A percentile compares a stretch with the other conserved stretches of the same genome.
Evolutionary conservation across 2,888 invertebrate species (phyloP).

Genomic region (Drosophila parthenogenetica): DNA sequence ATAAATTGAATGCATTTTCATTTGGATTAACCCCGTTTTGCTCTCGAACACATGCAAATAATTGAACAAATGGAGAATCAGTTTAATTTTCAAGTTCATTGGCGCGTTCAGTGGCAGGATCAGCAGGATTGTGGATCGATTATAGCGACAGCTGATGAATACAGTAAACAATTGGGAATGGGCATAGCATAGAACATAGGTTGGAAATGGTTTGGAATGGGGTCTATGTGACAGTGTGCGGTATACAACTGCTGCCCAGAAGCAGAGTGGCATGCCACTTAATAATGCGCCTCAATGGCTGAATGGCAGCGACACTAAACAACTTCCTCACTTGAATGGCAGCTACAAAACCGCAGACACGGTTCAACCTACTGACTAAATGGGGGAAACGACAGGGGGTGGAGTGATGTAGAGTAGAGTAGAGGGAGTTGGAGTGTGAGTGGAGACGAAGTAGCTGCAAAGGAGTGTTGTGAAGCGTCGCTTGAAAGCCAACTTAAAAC

Average conservation of each 20-base stretch:
- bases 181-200: no score
- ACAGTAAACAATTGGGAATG: background rate
- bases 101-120: constrained; percentile 46
- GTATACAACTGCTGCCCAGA: background rate
- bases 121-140: constrained; percentile 37
- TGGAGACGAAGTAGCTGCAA: background rate
- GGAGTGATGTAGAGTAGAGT: background rate
- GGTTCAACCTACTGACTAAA: constrained; percentile 27
- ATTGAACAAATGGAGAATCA: constrained; percentile 15
- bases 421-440: background rate
- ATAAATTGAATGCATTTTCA: constrained; percentile 23
- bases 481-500: constrained; percentile 64
- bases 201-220: no score
- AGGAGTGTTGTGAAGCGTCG: constrained; percentile 46
- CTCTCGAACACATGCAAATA: background rate
- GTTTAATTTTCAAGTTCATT: constrained; percentile 62
- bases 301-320: constrained; percentile 59
- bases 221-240: background rate
- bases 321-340: constrained; percentile 70
- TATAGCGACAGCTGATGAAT: no score
- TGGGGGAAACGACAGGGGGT: no score
- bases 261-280: constrained; percentile 56
- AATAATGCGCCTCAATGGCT: constrained; percentile 61
- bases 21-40: constrained; percentile 22
- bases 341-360: constrained; percentile 57